Base-by-base conservation (phyloP, 1,140 invertebrate genomes). In the Trachelipus rathkii region DNA sequence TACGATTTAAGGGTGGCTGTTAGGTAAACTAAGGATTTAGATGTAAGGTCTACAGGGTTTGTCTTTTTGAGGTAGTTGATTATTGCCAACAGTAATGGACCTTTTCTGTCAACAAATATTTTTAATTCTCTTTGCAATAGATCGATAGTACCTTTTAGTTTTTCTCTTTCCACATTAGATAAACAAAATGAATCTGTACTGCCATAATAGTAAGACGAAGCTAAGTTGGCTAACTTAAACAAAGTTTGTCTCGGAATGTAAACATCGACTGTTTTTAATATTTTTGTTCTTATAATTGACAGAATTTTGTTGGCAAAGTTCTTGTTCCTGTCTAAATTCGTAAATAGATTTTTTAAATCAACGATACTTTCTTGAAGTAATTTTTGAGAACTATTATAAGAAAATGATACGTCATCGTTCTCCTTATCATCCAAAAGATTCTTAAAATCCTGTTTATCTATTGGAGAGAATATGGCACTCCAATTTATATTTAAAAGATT, bases 391-490 rank as follows among this genome's bases (percentile, higher is more conserved):
- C 8, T 60, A 60, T 60, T 19, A 60, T 60, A 60, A 1, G 19
- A 60, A 60, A 15, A 15, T 60, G 11, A 15, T 60, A n/a, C n/a
- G n/a, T n/a, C n/a, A n/a, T 60, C 50, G 8, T 60, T 2, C 4
- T 60, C 19, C 11, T 15, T 15, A 60, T 60, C 8, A 3, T 19
- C 8, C 8, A 19, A 8, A 60, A 60, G 11, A 19, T 60, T 60
- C 19, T 60, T 13, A 19, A 60, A 60, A 8, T 60, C 50, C 1
- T 19, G 50, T 8, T 60, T 60, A 60, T 19, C 50, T 19, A 60
- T 15, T 19, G 50, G 50, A 60, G 50, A 19, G 50, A 60, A 60
- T 60, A 60, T 60, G 50, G 50, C 50, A 60, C 50, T 60, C 50
- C 50, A 60, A 60, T 60, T 60, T 8, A 13, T 19, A 60, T 15